Evolutionary conservation across 2,113 vertebrate species (phyloP).

Genomic region (Zosterops borbonicus): DNA sequence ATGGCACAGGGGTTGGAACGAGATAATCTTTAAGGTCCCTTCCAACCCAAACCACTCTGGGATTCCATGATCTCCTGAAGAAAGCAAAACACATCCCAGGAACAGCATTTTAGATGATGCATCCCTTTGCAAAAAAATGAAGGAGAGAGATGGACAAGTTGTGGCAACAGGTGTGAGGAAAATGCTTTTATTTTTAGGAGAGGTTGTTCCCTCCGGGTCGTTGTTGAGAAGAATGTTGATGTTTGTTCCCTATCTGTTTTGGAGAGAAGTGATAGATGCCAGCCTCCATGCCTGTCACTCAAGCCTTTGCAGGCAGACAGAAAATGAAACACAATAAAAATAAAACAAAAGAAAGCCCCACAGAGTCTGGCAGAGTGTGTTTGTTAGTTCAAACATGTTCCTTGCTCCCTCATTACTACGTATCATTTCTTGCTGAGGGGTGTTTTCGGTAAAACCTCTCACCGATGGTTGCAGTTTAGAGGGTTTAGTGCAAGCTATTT

Average conservation of each 20-base stretch:
- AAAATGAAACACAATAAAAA: slow-evolving; percentile 30
- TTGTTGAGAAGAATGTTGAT: neutral
- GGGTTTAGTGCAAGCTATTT: slow-evolving; percentile 19
- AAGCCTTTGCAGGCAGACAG: neutral
- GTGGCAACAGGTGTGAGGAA: neutral
- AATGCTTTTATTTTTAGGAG: neutral
- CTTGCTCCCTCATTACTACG: neutral
- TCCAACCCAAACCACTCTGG: neutral
- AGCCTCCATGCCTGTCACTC: slow-evolving; percentile 19
- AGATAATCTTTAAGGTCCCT: neutral
- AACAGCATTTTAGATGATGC: neutral
- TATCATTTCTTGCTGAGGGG: slow-evolving; percentile 14
- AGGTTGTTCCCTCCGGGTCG: neutral
- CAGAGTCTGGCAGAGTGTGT: neutral
- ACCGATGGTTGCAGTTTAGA: neutral
- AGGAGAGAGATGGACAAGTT: neutral
- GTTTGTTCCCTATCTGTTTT: slow-evolving; percentile 9
- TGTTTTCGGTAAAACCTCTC: neutral
- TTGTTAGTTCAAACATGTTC: slow-evolving; percentile 13
- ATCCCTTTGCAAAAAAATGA: neutral
- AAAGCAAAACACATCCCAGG: neutral
- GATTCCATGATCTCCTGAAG: neutral
- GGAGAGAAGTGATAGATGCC: slow-evolving; percentile 15
- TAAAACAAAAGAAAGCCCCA: neutral
- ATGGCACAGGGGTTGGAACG: neutral